Conservation (phyloP, 2,888 invertebrate genomes). For the Meiosimyza decipiens region DNA sequence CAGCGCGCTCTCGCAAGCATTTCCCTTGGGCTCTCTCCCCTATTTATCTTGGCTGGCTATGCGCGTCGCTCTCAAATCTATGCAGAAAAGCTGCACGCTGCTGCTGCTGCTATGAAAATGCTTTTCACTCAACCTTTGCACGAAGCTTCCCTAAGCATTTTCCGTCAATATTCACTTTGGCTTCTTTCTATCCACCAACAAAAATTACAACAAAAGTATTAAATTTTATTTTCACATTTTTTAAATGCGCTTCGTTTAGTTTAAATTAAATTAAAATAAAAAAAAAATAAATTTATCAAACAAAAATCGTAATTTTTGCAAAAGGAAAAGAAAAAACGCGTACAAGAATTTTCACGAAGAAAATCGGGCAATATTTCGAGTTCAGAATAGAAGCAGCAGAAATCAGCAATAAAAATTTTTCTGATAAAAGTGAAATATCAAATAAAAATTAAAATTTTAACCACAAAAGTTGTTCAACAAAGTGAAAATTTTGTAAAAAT, state of each 20-base stretch:
- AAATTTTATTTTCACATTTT: constrained; percentile 24
- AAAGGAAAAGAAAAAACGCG: constrained; percentile 2
- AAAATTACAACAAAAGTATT: constrained; percentile 46
- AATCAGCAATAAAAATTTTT: constrained; percentile 1
- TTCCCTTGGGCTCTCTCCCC: no score
- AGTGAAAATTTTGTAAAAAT: constrained; percentile 37
- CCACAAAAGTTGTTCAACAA: constrained; percentile 47
- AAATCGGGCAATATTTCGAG: constrained; percentile 8
- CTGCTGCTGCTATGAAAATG: constrained; percentile 33
- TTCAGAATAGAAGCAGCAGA: neutral
- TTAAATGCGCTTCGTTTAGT: constrained; percentile 31
- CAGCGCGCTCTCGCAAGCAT: no score
- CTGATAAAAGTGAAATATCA: neutral
- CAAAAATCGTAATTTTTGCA: constrained; percentile 18
- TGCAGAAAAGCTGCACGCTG: constrained; percentile 44
- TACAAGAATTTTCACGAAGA: constrained; percentile 10
- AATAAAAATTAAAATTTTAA: constrained; percentile 11
- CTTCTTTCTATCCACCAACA: constrained; percentile 66
- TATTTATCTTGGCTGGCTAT: no score
- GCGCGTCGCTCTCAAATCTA: no score
- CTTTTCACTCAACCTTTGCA: constrained; percentile 40
- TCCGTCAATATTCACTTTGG: constrained; percentile 67
- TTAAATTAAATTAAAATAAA: constrained; percentile 35
- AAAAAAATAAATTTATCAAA: constrained; percentile 31
- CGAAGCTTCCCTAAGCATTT: constrained; percentile 63